Percentiles rank a stretch among this genome's conserved stretches.
phyloP scores from a whole-genome alignment of 2,113 vertebrate genomes.

The Nesoenas mayeri region DNA sequence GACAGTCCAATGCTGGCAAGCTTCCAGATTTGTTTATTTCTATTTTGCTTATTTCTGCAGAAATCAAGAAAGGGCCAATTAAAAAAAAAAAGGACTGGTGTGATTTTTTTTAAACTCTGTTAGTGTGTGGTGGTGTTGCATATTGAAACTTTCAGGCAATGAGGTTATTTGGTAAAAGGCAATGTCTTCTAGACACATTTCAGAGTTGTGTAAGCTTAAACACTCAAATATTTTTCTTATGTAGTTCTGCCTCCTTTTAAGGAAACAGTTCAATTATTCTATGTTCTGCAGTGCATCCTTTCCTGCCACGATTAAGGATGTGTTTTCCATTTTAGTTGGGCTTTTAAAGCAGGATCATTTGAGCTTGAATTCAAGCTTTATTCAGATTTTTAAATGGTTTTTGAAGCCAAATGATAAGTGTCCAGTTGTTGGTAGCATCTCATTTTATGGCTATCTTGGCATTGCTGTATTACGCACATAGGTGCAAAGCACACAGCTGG shows the following conservation, averaged over 20 bases:
- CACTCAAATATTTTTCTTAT: background rate
- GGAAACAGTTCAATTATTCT: background rate
- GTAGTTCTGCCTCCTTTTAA: background rate
- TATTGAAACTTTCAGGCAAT: background rate
- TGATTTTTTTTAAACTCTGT: fast-evolving
- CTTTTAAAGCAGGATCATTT: background rate
- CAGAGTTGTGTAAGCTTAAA: background rate
- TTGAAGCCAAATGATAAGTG: background rate
- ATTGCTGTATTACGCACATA: background rate
- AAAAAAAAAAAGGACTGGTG: background rate
- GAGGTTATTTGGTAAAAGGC: background rate
- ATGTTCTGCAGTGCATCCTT: background rate
- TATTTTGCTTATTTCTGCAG: background rate
- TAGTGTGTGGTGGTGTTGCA: background rate
- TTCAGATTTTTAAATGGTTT: background rate
- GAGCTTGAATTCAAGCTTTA: background rate
- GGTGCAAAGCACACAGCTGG: background rate
- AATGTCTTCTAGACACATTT: background rate
- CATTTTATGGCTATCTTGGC: background rate
- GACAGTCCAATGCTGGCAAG: background rate
- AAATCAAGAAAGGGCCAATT: background rate
- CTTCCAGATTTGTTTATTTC: background rate
- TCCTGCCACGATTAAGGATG: background rate
- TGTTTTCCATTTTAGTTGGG: background rate
- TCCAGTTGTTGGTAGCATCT: background rate